Evolutionary conservation across 1,140 invertebrate genomes (phyloP).

Genomic region (Caerostris extrusa): DNA sequence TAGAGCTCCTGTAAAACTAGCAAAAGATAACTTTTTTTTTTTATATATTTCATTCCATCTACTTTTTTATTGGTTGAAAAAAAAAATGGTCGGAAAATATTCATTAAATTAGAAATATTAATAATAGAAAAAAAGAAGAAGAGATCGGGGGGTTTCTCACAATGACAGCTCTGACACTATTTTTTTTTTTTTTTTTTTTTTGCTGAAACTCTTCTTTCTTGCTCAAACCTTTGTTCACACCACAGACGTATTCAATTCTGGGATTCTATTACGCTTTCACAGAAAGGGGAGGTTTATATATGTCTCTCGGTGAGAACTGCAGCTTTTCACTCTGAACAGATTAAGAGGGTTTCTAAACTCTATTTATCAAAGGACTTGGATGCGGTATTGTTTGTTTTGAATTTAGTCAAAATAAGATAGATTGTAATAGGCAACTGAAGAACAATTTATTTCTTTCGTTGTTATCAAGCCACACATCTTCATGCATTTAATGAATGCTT

Average conservation of each 20-base stretch:
- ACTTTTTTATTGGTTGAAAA: background rate
- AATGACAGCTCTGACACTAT: constrained; percentile 1
- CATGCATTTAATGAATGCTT: no score
- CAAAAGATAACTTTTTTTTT: background rate
- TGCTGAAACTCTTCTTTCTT: background rate
- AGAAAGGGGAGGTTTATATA: background rate
- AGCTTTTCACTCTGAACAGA: background rate
- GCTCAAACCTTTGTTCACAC: background rate
- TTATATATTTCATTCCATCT: constrained; percentile 10
- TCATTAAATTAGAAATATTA: constrained; percentile 63
- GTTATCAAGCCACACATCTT: no score
- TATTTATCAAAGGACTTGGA: constrained; percentile 1
- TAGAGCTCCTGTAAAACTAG: background rate
- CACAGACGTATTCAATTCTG: background rate
- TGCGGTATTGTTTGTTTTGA: background rate
- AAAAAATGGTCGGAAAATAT: constrained; percentile 6
- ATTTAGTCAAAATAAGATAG: background rate
- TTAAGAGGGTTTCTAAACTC: background rate
- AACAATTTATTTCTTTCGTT: background rate
- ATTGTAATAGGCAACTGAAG: background rate
- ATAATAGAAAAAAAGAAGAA: constrained; percentile 25
- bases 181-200: background rate
- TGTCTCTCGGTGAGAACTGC: background rate
- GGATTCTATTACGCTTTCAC: background rate
- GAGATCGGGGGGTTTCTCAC: background rate